These are phyloP conservation scores for Centropyge bicolor DNA, from an alignment of 2,797 vertebrate species.

Conservation along the genomic window DNA sequence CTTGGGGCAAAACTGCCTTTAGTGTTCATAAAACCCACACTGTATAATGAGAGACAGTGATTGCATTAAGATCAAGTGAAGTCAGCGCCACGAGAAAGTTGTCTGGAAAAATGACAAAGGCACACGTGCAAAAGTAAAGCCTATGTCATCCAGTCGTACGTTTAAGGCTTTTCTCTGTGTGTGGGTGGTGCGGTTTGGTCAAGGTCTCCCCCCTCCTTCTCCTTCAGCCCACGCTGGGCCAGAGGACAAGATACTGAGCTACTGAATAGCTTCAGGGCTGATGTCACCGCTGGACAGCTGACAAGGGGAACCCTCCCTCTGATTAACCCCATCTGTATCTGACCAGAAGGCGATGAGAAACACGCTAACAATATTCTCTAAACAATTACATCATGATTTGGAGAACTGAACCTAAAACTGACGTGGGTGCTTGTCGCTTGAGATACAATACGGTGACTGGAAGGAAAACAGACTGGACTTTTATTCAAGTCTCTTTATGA, in stretches of 20 bases:
- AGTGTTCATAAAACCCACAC: neutral
- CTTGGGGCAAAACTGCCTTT: constrained; percentile 33
- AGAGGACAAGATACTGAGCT: constrained; percentile 63
- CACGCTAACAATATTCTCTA: constrained; percentile 26
- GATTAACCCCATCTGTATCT: constrained; percentile 54
- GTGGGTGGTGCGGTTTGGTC: constrained; percentile 15
- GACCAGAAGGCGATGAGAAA: constrained; percentile 39
- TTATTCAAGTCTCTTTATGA: constrained; percentile 32
- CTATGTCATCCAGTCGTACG: constrained; percentile 19
- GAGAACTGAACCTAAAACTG: constrained; percentile 25
- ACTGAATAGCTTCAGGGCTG: constrained; percentile 70
- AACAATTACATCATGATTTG: constrained; percentile 54
- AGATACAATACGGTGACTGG: constrained; percentile 24
- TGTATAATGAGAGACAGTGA: neutral
- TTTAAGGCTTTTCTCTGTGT: constrained; percentile 53
- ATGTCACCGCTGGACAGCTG: constrained; percentile 77
- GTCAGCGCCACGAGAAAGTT: neutral
- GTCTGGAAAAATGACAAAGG: constrained; percentile 12
- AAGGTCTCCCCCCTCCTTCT: constrained; percentile 26
- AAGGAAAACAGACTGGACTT: constrained; percentile 14
- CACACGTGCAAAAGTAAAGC: constrained; percentile 13
- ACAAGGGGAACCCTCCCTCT: constrained; percentile 76
- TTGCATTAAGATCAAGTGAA: neutral
- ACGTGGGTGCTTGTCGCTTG: neutral
- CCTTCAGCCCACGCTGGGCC: constrained; percentile 53